These are phyloP conservation scores for Hirtodrosophila duncani DNA, from an alignment of 2,888 invertebrate species.

Conservation along the genomic window DNA sequence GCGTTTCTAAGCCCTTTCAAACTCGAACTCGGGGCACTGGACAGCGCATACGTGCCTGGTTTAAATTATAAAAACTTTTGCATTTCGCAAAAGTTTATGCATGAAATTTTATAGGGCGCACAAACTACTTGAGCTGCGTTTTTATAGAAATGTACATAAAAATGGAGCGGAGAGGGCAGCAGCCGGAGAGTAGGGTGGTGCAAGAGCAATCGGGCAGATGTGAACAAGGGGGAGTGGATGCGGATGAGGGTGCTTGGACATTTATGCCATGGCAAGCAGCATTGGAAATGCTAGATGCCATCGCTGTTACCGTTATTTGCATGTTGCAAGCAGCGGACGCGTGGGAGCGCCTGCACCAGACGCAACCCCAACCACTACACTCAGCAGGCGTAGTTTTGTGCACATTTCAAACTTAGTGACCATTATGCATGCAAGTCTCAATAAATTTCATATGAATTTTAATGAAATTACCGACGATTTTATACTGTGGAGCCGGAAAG, in stretches of 20 bases:
- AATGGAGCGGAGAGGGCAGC: conserved; percentile 26
- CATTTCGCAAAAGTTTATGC: conserved; percentile 70
- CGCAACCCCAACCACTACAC: conserved; percentile 19
- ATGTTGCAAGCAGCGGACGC: conserved; percentile 35
- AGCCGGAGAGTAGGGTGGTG: too few species aligned
- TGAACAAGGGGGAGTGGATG: neutral
- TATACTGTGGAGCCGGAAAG: too few species aligned
- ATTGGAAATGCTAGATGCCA: conserved; percentile 18
- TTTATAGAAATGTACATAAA: conserved; percentile 45
- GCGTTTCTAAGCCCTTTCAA: conserved; percentile 40
- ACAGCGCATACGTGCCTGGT: conserved; percentile 62
- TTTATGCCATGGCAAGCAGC: conserved; percentile 29
- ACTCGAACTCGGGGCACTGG: conserved; percentile 34
- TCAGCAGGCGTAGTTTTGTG: conserved; percentile 33
- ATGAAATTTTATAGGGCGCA: conserved; percentile 67
- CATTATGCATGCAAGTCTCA: conserved; percentile 69
- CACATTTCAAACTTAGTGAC: conserved; percentile 64
- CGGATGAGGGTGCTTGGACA: conserved; percentile 6
- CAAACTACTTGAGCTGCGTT: conserved; percentile 57
- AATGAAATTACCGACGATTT: conserved; percentile 55
- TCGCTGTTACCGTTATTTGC: conserved; percentile 38
- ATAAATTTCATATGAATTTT: conserved; percentile 70
- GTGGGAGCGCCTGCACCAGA: conserved; percentile 38
- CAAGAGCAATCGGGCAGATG: neutral
- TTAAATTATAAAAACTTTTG: conserved; percentile 71